Evolutionary conservation across 2,888 invertebrate species (phyloP), one percentile per base, ranked within the genome.

Genomic region (Siphlonurus alternatus): DNA sequence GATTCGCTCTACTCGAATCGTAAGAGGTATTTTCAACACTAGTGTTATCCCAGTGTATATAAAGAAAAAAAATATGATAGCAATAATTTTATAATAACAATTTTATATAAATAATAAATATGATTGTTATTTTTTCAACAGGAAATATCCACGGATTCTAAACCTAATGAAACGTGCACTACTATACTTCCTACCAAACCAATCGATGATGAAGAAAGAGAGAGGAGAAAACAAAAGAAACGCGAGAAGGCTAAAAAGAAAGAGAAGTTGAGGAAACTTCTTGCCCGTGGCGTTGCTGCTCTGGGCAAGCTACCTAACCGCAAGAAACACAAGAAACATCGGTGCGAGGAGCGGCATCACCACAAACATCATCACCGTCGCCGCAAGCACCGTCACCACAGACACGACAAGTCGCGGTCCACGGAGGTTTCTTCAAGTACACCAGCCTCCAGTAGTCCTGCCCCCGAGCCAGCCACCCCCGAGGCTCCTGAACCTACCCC

Each of bases 281-380:
- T 64, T 20, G 64, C 64, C 2, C 60, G 53, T 1, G 59, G 59
- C 24, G 60, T 64, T 10, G 64, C 64, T 1, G 61, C 61, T 2
- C 51, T 20, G 15, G 59, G 59, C 19, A 64, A 51, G 2, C 25
- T 53, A 15, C 2, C 61, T 10, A 64, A 53, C 7, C 62, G 62
- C 25, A 66, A 66, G 61, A 65, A 62, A 54, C 66, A 62, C 62
- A 74, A 75, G 66, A 74, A 76, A 69, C 81, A 83, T 65, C 81
- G 82, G 66, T 88, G 88, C 71, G 88, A 62, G 23, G 56, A 65
- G 5, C 61, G 61, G n/a, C 62, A 65, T 15, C 87, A 88, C 71
- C 88, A 89, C 70, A 88, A 88, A 74, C 89, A 88, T 73, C 84
- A 83, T 66, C 87, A 88, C 71, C 83, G 84, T 69, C 83, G 86